phyloP scores from a whole-genome alignment of 2,113 vertebrate species.

The Peromyscus leucopus region DNA sequence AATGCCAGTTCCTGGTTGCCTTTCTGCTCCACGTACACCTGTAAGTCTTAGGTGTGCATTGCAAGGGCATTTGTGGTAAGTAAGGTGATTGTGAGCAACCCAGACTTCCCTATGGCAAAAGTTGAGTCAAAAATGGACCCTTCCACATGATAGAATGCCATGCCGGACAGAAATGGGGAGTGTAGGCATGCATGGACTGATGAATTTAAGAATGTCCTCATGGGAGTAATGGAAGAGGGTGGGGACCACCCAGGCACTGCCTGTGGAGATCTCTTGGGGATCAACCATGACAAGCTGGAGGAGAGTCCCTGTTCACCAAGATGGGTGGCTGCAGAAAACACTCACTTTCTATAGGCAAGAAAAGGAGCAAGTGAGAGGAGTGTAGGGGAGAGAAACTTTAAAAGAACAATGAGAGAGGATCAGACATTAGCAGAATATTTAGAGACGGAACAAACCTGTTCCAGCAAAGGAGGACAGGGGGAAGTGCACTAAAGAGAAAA shows the following conservation, averaged over 20 bases:
- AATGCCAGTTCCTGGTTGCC: not conserved
- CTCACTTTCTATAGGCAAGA: not conserved
- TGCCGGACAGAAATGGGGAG: not conserved
- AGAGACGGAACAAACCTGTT: not conserved
- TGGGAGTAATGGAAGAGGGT: not conserved
- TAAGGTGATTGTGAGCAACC: not conserved
- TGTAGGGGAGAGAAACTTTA: not conserved
- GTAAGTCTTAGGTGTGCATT: not conserved
- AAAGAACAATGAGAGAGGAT: no score
- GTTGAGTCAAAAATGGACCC: not conserved
- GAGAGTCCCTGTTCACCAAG: not conserved
- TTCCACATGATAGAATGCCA: not conserved
- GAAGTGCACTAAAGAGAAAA: not conserved
- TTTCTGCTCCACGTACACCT: not conserved
- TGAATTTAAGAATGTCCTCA: not conserved
- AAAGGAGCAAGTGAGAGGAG: not conserved
- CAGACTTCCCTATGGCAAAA: not conserved
- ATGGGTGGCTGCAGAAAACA: not conserved
- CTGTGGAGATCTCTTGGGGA: not conserved
- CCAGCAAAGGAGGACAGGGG: not conserved
- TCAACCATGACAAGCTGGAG: no score
- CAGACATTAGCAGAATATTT: not conserved
- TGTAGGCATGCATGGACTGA: not conserved
- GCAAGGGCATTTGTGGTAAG: not conserved
- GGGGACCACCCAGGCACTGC: not conserved